Percentiles rank a stretch among this genome's conserved stretches.
phyloP scores from a whole-genome alignment of 2,797 vertebrate genomes.

The Peromyscus nudipes region DNA sequence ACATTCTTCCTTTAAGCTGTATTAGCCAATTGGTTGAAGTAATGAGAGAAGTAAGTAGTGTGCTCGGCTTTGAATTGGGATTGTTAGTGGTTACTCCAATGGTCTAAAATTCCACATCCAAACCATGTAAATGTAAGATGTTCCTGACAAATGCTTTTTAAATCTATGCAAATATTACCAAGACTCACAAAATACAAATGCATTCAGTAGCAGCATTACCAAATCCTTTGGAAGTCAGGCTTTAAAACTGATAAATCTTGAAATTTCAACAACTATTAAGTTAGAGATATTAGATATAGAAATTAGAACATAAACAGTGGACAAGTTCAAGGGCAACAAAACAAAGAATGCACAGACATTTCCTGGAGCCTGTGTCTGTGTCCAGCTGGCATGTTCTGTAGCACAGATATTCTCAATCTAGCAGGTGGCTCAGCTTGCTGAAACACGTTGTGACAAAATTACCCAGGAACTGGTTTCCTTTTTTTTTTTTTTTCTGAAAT shows the following conservation, averaged over 20 bases:
- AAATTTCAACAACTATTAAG: neutral
- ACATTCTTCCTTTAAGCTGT: too few relatives aligned
- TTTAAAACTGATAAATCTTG: neutral
- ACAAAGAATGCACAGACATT: neutral
- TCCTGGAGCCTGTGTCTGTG: neutral
- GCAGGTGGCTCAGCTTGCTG: neutral
- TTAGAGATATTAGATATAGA: slow-evolving; percentile 1
- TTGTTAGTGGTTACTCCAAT: neutral
- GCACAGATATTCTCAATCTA: neutral
- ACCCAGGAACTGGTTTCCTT: neutral
- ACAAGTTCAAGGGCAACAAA: neutral
- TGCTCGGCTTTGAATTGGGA: neutral
- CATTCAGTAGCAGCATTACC: neutral
- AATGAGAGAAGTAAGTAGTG: neutral
- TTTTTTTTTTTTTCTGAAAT: slow-evolving; percentile 19
- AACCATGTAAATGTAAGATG: neutral
- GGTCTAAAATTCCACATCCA: neutral
- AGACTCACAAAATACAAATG: slow-evolving; percentile 33
- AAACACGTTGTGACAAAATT: slow-evolving; percentile 1
- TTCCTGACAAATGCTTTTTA: neutral
- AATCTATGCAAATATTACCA: neutral
- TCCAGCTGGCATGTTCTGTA: neutral
- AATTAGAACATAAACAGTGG: neutral
- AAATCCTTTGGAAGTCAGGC: neutral
- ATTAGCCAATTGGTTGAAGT: neutral